Evolutionary conservation across 2,797 vertebrate species (phyloP), one percentile per base, ranked within the genome.

Genomic region (Hippoglossus hippoglossus): DNA sequence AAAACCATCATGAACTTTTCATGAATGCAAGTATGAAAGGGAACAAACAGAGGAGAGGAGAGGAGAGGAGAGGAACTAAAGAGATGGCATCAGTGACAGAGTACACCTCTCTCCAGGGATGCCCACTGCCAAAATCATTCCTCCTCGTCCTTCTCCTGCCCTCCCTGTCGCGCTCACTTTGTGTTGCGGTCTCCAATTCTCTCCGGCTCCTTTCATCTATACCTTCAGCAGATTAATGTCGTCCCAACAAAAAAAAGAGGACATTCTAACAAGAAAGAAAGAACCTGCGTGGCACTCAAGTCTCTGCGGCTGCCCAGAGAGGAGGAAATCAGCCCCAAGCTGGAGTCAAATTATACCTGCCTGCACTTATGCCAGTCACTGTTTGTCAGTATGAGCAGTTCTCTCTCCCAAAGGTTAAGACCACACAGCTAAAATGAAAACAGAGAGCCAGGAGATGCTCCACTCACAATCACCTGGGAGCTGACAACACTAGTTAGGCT

Each of bases 1-100:
- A 62, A 66, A 77, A 72, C 5, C 4, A 72, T 79, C 81, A 86
- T 85, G 77, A 89, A 88, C 84, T 84, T 85, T 88, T 85, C 71
- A 86, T 87, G 80, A 86, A 84, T 77, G 60, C 65, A 73, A 77
- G 47, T 61, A 76, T 56, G 74, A 81, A 65, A 77, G 69, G 66
- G 71, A 54, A 39, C 34, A 55, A 78, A 73, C 62, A 58, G 36
- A 34, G 53, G 24, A 26, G 15, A 34, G 12, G 56, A 26, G 15
- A 34, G 15, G 56, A 16, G 26, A 41, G 53, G 55, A 24, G 44
- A 13, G 57, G 31, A 44, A 34, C 47, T 49, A 46, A 74, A 75
- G 54, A 73, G 77, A 74, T 1, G 56, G 53, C 69, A 77, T 62
- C 57, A 63, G 79, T 36, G 73, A 84, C 87, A 84, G 82, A 86